Evolutionary conservation across 2,797 vertebrate species (phyloP).

Genomic region (Falco concolor): DNA sequence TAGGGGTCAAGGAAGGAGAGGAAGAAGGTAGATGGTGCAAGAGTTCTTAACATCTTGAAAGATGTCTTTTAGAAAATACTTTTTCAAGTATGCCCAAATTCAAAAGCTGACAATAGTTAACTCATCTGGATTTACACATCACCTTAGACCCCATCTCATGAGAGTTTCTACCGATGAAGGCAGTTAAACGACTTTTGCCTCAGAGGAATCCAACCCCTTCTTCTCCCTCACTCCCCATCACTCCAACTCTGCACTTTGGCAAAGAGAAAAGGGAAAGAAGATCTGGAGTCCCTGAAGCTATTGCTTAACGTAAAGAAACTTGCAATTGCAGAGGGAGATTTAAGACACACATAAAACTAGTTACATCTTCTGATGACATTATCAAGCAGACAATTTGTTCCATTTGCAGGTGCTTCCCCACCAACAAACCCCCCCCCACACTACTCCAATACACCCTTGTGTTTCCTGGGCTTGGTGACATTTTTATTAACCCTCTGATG

Average conservation of each 20-base stretch:
- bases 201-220: not conserved
- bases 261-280: not conserved
- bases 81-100: not conserved
- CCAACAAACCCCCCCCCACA: not conserved
- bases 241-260: not conserved
- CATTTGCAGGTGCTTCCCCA: not conserved
- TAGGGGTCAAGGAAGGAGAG: not conserved
- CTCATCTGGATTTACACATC: accelerated
- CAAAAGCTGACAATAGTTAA: not conserved
- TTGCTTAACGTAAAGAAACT: not conserved
- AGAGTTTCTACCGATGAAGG: not conserved
- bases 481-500: not conserved
- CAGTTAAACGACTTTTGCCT: not conserved
- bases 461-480: not conserved
- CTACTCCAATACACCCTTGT: not conserved
- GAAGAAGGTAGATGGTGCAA: not conserved
- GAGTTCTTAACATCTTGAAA: not conserved
- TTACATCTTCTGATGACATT: not conserved
- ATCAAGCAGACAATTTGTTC: not conserved
- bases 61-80: not conserved
- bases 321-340: not conserved
- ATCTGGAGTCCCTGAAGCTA: not conserved
- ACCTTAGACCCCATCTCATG: not conserved
- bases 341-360: not conserved
- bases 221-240: not conserved